Evolutionary conservation across 2,113 vertebrate genomes (phyloP).

Genomic region (Atractosteus spatula): DNA sequence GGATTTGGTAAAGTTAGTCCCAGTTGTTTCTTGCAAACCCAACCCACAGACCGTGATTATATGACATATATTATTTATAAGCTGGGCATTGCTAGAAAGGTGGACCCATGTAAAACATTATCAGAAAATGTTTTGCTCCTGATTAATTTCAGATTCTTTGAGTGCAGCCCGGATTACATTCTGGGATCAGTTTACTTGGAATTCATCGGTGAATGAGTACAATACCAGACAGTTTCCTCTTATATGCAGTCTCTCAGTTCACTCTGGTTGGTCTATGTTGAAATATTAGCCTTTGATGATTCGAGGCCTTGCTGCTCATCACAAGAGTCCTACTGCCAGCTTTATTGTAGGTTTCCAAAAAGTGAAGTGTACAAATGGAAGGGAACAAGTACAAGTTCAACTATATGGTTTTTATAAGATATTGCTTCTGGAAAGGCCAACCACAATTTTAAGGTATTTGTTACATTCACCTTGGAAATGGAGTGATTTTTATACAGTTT

Average conservation of each 20-base stretch:
- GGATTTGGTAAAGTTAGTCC: slow-evolving; percentile 46
- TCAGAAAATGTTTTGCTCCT: neutral
- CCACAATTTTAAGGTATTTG: too few relatives aligned
- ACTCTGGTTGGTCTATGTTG: neutral
- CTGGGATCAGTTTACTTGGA: neutral
- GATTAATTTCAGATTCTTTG: slow-evolving; percentile 14
- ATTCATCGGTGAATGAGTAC: neutral
- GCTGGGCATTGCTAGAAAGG: slow-evolving; percentile 10
- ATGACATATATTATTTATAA: slow-evolving; percentile 1
- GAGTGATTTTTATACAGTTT: too few relatives aligned
- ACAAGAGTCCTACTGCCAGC: too few relatives aligned
- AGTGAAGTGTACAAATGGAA: too few relatives aligned
- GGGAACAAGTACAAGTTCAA: too few relatives aligned
- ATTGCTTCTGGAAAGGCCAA: too few relatives aligned
- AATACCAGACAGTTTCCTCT: neutral
- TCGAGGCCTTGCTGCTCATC: too few relatives aligned
- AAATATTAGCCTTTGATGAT: too few relatives aligned
- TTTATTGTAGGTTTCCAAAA: too few relatives aligned
- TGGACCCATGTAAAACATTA: slow-evolving; percentile 9
- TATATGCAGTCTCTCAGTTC: neutral
- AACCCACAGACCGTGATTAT: slow-evolving; percentile 40
- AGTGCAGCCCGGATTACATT: neutral
- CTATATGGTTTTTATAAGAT: too few relatives aligned
- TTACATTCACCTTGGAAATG: too few relatives aligned
- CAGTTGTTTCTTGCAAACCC: slow-evolving; percentile 31